These are phyloP conservation scores for Monarcha castaneiventris DNA, from an alignment of 2,113 vertebrate species.

Conservation along the genomic window DNA sequence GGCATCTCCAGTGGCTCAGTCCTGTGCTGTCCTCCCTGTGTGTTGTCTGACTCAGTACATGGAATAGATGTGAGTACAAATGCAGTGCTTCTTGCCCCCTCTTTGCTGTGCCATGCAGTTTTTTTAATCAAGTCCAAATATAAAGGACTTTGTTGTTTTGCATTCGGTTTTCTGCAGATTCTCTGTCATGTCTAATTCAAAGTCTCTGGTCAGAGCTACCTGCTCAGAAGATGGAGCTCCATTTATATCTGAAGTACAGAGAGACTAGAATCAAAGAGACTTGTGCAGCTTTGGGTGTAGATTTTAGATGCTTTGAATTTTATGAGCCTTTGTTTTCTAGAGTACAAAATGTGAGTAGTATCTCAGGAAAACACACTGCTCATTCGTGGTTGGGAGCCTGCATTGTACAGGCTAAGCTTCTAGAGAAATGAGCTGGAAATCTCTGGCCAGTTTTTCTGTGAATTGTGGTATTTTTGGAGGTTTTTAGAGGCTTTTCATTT, in stretches of 20 bases:
- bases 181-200: not conserved
- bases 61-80: not conserved
- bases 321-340: not conserved
- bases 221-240: not conserved
- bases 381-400: accelerated
- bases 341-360: not conserved
- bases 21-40: accelerated
- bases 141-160: not conserved
- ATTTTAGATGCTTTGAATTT: not conserved
- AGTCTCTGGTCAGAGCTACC: not conserved
- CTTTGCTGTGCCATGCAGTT: not conserved
- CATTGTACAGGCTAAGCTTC: not conserved
- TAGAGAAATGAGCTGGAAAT: not conserved
- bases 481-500: not conserved
- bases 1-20: not conserved
- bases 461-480: not conserved
- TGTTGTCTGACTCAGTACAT: not conserved
- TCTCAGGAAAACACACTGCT: not conserved
- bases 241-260: not conserved
- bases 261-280: not conserved
- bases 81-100: not conserved
- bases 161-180: not conserved
- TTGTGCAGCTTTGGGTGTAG: not conserved
- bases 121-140: not conserved
- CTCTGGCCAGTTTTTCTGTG: not conserved